Conservation (phyloP, 2,113 vertebrate species). For the Clarias macrocephalus region DNA sequence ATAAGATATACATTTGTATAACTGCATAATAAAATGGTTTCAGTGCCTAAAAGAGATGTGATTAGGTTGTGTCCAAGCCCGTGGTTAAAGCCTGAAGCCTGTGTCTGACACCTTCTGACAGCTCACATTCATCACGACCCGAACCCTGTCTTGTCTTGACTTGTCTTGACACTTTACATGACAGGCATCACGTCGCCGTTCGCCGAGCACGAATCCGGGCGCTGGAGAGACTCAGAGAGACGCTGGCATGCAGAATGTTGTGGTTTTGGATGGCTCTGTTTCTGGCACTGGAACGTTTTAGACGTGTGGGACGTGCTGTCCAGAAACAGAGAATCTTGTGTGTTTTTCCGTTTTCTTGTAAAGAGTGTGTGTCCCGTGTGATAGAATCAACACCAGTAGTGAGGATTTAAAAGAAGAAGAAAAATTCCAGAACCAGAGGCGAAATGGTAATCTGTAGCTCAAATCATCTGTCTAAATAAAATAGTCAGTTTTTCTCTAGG, state of each 20-base stretch:
- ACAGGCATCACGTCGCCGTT: background rate
- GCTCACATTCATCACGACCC: background rate
- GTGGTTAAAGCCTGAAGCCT: background rate
- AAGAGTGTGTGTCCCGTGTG: background rate
- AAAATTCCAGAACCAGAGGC: too few species aligned
- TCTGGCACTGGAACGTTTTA: slow-evolving; percentile 55
- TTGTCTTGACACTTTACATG: background rate
- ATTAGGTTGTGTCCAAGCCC: background rate
- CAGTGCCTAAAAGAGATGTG: background rate
- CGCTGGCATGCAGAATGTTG: background rate
- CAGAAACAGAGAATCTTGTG: background rate
- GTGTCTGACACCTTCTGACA: background rate
- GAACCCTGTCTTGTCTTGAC: background rate
- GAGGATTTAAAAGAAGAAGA: too few species aligned
- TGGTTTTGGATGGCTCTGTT: slow-evolving; percentile 52
- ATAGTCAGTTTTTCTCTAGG: too few species aligned
- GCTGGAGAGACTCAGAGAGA: background rate
- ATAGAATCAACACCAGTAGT: too few species aligned
- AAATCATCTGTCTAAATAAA: too few species aligned
- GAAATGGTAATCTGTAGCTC: too few species aligned
- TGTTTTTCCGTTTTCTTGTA: background rate
- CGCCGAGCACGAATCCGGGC: background rate
- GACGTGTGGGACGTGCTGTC: slow-evolving; percentile 43
- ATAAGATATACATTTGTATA: background rate
- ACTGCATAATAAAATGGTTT: background rate